phyloP scores from a whole-genome alignment of 2,797 vertebrate species.

The Pseudochirops corinnae region DNA sequence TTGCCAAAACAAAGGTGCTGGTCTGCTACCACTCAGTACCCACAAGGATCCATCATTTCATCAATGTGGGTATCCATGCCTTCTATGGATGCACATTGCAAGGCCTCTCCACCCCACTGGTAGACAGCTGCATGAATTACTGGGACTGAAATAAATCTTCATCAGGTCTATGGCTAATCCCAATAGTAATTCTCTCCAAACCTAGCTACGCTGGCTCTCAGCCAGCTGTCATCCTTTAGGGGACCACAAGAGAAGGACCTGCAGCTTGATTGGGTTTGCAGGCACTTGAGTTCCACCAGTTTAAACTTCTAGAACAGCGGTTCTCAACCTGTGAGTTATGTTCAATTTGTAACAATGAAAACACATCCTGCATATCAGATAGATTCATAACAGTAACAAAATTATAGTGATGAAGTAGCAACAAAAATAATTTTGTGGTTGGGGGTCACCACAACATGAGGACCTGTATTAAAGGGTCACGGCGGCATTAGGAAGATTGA shows the following conservation, averaged over 20 bases:
- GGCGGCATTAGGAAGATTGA: too few species aligned
- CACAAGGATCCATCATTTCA: background rate
- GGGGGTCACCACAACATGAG: too few species aligned
- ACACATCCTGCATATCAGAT: too few species aligned
- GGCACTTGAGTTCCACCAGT: background rate
- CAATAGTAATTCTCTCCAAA: background rate
- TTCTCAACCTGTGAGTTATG: too few species aligned
- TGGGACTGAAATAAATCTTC: background rate
- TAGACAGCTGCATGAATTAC: background rate
- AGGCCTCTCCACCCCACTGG: background rate
- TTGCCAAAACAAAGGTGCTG: background rate
- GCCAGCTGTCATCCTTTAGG: background rate
- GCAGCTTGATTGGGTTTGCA: background rate
- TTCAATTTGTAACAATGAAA: too few species aligned
- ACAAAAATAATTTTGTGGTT: too few species aligned
- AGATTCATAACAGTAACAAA: too few species aligned
- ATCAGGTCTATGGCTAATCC: background rate
- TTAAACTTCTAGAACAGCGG: background rate
- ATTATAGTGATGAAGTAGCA: too few species aligned
- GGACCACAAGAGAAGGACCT: background rate
- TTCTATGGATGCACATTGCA: background rate
- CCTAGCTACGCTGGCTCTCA: background rate
- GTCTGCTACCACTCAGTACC: background rate
- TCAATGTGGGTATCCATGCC: background rate
- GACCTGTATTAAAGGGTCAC: too few species aligned